phyloP scores from a whole-genome alignment of 1,140 invertebrate species.

The Zaprionus ghesquierei region DNA sequence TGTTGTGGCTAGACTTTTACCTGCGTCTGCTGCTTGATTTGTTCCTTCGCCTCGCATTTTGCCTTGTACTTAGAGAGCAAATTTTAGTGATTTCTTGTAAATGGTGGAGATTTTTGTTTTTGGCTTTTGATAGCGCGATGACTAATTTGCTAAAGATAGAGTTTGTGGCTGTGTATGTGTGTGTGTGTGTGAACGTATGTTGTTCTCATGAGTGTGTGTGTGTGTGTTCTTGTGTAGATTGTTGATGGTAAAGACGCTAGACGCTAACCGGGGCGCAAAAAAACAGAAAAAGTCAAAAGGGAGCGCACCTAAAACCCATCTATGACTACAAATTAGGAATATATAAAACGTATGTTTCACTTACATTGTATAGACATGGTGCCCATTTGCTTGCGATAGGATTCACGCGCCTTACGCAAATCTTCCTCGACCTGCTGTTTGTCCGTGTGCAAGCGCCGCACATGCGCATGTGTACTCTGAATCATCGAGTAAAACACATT shows the following conservation, averaged over 20 bases:
- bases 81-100: constrained; percentile 64
- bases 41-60: constrained; percentile 44
- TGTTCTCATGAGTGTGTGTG: constrained; percentile 30
- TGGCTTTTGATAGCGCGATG: constrained; percentile 59
- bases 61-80: constrained; percentile 57
- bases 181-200: constrained; percentile 33
- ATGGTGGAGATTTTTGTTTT: constrained; percentile 34
- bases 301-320: constrained; percentile 63
- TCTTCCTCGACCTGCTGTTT: constrained; percentile 94
- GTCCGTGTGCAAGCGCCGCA: constrained; percentile 91
- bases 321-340: constrained; percentile 47
- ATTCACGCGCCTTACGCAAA: constrained; percentile 90
- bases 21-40: constrained; percentile 55
- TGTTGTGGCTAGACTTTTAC: constrained; percentile 60
- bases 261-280: constrained; percentile 45
- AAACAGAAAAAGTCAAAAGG: constrained; percentile 61
- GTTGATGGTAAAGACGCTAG: constrained; percentile 64
- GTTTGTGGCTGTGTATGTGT: constrained; percentile 41
- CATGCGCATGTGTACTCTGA: constrained; percentile 95
- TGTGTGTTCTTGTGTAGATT: constrained; percentile 44
- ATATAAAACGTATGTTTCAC: constrained; percentile 82
- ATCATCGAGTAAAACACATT: constrained; percentile 97
- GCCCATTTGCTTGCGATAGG: constrained; percentile 91
- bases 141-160: constrained; percentile 63
- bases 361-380: constrained; percentile 93